Conservation (phyloP, 1,140 invertebrate species). For the Eurosta solidaginis region DNA sequence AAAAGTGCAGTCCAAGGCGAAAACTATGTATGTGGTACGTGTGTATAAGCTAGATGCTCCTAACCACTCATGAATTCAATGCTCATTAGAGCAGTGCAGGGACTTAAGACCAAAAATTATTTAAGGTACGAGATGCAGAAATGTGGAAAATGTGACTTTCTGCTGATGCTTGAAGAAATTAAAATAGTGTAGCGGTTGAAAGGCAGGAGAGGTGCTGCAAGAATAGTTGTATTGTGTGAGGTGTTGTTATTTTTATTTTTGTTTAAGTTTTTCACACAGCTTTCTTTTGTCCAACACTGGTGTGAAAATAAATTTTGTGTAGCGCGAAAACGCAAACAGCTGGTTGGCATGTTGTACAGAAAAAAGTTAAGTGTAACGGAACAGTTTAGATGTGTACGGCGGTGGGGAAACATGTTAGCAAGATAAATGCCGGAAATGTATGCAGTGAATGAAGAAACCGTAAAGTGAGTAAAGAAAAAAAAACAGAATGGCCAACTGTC, state of each 20-base stretch:
- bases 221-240: too few species aligned
- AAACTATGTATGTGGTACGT: background rate
- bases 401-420: background rate
- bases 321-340: conserved; percentile 35
- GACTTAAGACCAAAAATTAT: conserved; percentile 41
- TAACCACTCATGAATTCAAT: conserved; percentile 5
- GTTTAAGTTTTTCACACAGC: conserved; percentile 34
- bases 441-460: background rate
- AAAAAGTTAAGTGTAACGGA: background rate
- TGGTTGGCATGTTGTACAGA: conserved; percentile 43
- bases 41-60: background rate
- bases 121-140: background rate
- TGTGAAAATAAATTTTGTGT: conserved; percentile 58
- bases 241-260: background rate
- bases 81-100: background rate
- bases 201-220: too few species aligned
- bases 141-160: background rate
- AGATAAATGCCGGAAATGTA: conserved; percentile 3
- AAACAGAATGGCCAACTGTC: background rate
- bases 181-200: too few species aligned
- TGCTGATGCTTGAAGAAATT: background rate
- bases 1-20: conserved; percentile 45
- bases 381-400: background rate
- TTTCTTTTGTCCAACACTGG: conserved; percentile 46
- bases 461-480: background rate